Evolutionary conservation across 2,113 vertebrate genomes (phyloP).

Genomic region (Tinamus guttatus): DNA sequence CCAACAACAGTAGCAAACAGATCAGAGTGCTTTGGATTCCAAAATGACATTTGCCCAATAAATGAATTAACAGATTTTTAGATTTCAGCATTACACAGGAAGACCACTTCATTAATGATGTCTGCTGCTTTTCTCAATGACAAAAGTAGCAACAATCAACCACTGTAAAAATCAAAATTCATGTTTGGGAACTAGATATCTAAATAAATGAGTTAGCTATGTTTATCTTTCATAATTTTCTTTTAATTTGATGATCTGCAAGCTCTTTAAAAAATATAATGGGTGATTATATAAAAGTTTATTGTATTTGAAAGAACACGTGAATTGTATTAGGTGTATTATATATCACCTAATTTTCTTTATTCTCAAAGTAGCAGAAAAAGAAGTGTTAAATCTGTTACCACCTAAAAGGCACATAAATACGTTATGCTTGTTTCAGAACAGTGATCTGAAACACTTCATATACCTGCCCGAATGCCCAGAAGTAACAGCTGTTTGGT

Average conservation of each 20-base stretch:
- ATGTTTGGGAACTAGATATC: fast-evolving
- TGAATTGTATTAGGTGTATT: not conserved
- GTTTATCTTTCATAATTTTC: not conserved
- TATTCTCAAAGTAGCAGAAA: not conserved
- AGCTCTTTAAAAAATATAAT: not conserved
- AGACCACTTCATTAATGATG: not conserved
- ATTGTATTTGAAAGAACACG: not conserved
- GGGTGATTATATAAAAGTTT: not conserved
- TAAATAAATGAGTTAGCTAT: not conserved
- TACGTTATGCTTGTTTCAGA: not conserved
- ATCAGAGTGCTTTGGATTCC: not conserved
- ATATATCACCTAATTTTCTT: not conserved
- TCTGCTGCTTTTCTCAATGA: not conserved
- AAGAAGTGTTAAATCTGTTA: not conserved
- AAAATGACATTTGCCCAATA: not conserved
- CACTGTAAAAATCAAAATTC: not conserved
- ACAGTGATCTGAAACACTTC: not conserved
- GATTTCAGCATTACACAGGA: not conserved
- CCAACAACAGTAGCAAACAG: not conserved
- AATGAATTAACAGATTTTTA: not conserved
- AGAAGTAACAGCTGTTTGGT: not conserved
- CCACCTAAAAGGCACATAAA: not conserved
- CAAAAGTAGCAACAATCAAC: not conserved
- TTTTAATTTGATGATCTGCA: not conserved
- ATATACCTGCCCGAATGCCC: not conserved